Evolutionary conservation across 2,113 vertebrate species (phyloP).

Genomic region (Microtus pennsylvanicus): DNA sequence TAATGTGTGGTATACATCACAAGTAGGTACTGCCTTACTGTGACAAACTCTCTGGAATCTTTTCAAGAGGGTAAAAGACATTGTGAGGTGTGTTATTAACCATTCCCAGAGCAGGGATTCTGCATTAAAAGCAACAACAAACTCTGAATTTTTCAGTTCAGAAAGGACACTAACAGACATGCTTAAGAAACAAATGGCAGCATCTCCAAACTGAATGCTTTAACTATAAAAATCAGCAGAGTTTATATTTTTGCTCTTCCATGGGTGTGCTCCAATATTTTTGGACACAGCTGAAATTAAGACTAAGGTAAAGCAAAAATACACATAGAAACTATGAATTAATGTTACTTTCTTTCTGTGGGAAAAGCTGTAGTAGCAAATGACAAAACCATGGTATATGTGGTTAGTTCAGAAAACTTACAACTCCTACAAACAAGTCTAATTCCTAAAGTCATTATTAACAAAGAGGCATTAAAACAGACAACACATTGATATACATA

Average conservation of each 20-base stretch:
- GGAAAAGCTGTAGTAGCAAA: neutral
- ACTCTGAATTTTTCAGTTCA: neutral
- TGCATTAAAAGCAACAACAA: neutral
- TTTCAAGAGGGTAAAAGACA: neutral
- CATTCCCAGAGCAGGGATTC: neutral
- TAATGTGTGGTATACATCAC: neutral
- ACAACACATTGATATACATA: neutral
- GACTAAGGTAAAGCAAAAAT: neutral
- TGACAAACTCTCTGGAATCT: neutral
- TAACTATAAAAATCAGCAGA: neutral
- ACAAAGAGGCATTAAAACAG: constrained; percentile 20
- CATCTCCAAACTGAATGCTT: neutral
- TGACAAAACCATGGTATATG: neutral
- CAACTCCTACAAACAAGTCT: neutral
- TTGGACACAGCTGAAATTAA: neutral
- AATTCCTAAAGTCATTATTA: neutral
- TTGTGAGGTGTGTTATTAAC: neutral
- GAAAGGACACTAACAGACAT: neutral
- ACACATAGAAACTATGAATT: neutral
- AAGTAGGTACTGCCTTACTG: neutral
- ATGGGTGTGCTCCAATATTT: neutral
- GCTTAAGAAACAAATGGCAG: constrained; percentile 12
- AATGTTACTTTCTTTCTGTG: neutral
- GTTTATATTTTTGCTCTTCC: neutral
- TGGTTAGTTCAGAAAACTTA: neutral